Conservation (phyloP, 2,888 invertebrate species). For the Nomada lathburiana region DNA sequence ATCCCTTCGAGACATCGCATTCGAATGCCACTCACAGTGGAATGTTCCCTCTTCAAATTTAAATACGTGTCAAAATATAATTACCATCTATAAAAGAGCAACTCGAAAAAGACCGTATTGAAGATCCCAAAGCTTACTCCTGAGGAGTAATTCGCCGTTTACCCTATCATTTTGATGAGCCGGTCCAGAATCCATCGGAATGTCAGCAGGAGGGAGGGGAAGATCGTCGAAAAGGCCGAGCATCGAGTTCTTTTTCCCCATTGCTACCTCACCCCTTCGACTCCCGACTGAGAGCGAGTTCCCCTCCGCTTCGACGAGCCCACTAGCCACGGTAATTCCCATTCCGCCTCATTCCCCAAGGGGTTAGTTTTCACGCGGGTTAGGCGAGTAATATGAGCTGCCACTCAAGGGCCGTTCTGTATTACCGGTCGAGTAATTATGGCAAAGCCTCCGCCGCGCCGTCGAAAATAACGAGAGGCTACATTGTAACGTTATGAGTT, state of each 20-base stretch:
- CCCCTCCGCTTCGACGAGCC: constrained; percentile 40
- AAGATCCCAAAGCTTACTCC: no score
- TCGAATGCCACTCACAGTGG: no score
- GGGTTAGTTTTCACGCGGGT: constrained; percentile 82
- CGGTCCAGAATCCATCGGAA: constrained; percentile 27
- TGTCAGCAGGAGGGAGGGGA: constrained; percentile 49
- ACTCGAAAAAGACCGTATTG: no score
- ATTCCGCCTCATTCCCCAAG: constrained; percentile 73
- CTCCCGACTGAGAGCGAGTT: constrained; percentile 12
- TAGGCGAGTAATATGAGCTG: constrained; percentile 82
- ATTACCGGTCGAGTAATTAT: constrained; percentile 82
- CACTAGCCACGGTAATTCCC: constrained; percentile 68
- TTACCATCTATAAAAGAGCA: neutral
- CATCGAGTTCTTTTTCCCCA: constrained; percentile 54
- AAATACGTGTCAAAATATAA: no score
- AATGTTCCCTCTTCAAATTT: neutral
- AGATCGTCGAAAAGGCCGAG: constrained; percentile 62
- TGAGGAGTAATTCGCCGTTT: constrained; percentile 36
- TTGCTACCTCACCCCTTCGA: constrained; percentile 27
- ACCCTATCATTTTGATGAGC: constrained; percentile 20
- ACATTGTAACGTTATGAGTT: constrained; percentile 76
- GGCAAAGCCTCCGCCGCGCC: constrained; percentile 71
- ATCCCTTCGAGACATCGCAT: no score
- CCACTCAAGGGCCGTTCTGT: constrained; percentile 81
- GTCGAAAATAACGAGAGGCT: constrained; percentile 60